Percentiles rank a stretch among this genome's conserved stretches.
Conservation (phyloP, 2,888 invertebrate species). For the Stratiomys singularior region DNA sequence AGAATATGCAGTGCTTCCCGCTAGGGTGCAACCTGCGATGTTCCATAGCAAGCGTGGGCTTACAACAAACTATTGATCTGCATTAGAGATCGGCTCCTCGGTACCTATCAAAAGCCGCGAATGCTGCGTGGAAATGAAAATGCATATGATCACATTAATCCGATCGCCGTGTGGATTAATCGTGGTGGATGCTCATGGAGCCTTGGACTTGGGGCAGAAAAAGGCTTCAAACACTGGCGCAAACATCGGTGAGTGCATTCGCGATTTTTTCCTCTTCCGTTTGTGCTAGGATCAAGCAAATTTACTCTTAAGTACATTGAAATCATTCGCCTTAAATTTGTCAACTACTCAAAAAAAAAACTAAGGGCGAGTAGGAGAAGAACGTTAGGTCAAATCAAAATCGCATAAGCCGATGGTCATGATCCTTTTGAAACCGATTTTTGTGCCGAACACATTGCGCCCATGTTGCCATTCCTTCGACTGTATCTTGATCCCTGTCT, state of each 20-base stretch:
- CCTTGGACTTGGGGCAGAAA: not conserved
- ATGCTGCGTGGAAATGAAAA: constrained; percentile 28
- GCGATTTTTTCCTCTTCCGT: not conserved
- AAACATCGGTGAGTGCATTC: not conserved
- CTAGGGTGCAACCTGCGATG: constrained; percentile 38
- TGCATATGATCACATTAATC: constrained; percentile 41
- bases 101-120: not conserved
- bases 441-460: no score
- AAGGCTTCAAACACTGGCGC: not conserved
- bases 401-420: no score
- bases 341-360: no score
- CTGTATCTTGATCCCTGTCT: not conserved
- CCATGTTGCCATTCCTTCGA: no score
- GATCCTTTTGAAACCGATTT: no score
- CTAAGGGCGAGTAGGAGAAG: no score
- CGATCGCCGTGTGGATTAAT: constrained; percentile 25
- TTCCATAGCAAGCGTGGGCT: constrained; percentile 36
- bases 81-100: constrained; percentile 36
- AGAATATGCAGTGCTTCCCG: constrained; percentile 35
- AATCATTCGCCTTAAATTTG: no score
- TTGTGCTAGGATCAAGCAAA: no score
- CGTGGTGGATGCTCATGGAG: not conserved
- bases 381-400: no score
- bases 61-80: constrained; percentile 40
- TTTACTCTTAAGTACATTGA: no score